Evolutionary conservation across 2,797 vertebrate species (phyloP).

Genomic region (Megalops cyprinoides): DNA sequence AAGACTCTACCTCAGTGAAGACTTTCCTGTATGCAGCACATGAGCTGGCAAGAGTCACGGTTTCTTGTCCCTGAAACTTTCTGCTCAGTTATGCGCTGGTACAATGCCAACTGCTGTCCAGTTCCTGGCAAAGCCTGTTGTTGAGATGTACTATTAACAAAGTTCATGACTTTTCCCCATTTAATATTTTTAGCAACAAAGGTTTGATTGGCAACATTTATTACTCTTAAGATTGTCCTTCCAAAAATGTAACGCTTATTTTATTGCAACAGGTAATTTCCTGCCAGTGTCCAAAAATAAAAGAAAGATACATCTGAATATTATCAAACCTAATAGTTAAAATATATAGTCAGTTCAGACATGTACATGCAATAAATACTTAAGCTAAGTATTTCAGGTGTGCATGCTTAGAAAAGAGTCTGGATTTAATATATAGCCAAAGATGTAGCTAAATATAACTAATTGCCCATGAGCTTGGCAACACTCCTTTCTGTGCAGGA

Average conservation of each 20-base stretch:
- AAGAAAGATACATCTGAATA: too few species aligned
- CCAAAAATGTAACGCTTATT: not conserved
- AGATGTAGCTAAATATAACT: too few species aligned
- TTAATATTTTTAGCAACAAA: slow-evolving; percentile 40
- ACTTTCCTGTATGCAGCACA: not conserved
- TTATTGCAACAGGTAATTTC: not conserved
- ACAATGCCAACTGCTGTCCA: slow-evolving; percentile 30
- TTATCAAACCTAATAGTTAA: not conserved
- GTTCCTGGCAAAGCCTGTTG: slow-evolving; percentile 32
- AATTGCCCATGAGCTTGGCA: not conserved
- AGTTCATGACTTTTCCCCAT: too few species aligned
- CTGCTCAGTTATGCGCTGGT: slow-evolving; percentile 11
- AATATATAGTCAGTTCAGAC: too few species aligned
- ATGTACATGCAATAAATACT: not conserved
- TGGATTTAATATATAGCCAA: too few species aligned
- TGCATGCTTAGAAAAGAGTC: too few species aligned
- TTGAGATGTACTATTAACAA: slow-evolving; percentile 40
- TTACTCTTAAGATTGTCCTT: not conserved
- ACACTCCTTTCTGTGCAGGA: not conserved
- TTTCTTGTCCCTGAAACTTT: not conserved
- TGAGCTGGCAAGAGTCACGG: not conserved
- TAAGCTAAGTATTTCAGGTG: too few species aligned
- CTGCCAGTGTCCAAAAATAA: not conserved
- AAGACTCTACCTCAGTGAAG: not conserved
- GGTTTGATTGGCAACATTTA: slow-evolving; percentile 21